These are phyloP conservation scores for Acanthoscelides obtectus DNA, from an alignment of 2,888 invertebrate genomes.

Conservation along the genomic window DNA sequence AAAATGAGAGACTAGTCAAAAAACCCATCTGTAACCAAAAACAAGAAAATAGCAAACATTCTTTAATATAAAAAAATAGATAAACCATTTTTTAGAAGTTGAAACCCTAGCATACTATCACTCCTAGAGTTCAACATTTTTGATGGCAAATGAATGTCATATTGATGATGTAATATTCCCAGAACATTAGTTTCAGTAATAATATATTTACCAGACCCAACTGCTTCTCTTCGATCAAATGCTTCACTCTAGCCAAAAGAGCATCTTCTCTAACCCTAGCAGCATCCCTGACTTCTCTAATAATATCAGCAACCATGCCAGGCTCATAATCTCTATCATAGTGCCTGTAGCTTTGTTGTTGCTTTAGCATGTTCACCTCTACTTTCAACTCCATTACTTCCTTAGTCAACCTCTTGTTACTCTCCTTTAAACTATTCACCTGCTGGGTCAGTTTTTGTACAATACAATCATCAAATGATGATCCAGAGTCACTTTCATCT, in stretches of 20 bases:
- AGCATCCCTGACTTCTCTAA: slow-evolving; percentile 69
- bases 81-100: too few species aligned
- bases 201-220: slow-evolving; percentile 41
- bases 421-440: slow-evolving; percentile 64
- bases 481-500: slow-evolving; percentile 42
- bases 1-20: too few species aligned
- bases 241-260: slow-evolving; percentile 57
- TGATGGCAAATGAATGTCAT: too few species aligned
- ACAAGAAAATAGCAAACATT: too few species aligned
- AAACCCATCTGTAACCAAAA: too few species aligned
- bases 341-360: slow-evolving; percentile 36
- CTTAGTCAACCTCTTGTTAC: slow-evolving; percentile 69
- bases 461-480: slow-evolving; percentile 55
- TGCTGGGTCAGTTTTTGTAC: slow-evolving; percentile 67
- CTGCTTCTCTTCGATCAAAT: slow-evolving; percentile 57
- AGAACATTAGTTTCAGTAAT: too few species aligned
- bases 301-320: slow-evolving; percentile 68
- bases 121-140: too few species aligned
- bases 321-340: slow-evolving; percentile 57
- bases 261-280: slow-evolving; percentile 69
- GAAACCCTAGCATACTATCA: too few species aligned
- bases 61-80: too few species aligned
- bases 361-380: slow-evolving; percentile 48
- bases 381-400: slow-evolving; percentile 72
- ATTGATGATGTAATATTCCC: too few species aligned